Percentiles rank a stretch among this genome's conserved stretches.
phyloP scores from a whole-genome alignment of 1,140 invertebrate genomes.

The Stegodyphus dumicola region DNA sequence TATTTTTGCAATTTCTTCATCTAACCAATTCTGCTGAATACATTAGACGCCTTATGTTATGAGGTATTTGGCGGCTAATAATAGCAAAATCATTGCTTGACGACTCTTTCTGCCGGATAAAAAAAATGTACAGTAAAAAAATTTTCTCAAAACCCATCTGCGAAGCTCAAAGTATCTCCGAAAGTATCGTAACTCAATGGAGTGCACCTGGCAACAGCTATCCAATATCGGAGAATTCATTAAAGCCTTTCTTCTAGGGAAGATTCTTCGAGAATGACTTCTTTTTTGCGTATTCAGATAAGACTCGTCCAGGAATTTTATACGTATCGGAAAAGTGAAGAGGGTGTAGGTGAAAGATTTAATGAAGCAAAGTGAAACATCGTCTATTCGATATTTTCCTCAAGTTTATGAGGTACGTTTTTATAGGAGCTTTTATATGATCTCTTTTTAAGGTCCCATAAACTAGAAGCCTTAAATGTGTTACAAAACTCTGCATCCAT shows the following conservation, averaged over 20 bases:
- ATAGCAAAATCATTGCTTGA: slow-evolving; percentile 10
- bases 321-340: neutral
- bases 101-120: neutral
- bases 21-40: no score
- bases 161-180: neutral
- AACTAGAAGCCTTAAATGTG: no score
- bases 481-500: no score
- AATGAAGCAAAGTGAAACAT: slow-evolving; percentile 4
- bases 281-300: slow-evolving; percentile 2
- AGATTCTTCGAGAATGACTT: neutral
- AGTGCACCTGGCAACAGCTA: slow-evolving; percentile 19
- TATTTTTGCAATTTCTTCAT: no score
- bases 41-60: no score
- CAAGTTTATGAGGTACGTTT: no score
- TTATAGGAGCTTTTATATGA: no score
- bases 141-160: neutral
- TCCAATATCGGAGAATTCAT: slow-evolving; percentile 35
- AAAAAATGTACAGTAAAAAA: slow-evolving; percentile 2
- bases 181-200: slow-evolving; percentile 15
- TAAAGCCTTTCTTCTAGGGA: slow-evolving; percentile 13
- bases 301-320: neutral
- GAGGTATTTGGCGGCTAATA: no score
- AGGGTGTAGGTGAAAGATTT: neutral
- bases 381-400: no score
- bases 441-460: no score